phyloP scores from a whole-genome alignment of 2,888 invertebrate genomes.

The Sicus ferrugineus region DNA sequence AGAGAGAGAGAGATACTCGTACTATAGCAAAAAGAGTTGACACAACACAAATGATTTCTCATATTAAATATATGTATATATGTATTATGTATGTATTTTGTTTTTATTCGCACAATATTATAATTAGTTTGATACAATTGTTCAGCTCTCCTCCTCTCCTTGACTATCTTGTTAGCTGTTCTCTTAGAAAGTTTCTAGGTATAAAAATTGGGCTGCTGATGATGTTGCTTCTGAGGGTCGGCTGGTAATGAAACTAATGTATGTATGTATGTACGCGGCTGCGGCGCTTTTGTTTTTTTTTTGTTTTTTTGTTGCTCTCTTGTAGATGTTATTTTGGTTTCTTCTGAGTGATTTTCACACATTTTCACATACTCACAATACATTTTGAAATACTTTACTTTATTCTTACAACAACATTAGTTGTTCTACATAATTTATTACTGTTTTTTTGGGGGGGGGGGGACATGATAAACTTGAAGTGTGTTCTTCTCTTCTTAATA shows the following conservation, averaged over 20 bases:
- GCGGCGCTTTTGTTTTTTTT: background rate
- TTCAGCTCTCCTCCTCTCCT: background rate
- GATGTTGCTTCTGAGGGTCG: background rate
- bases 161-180: background rate
- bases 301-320: background rate
- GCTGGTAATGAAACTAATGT: no score
- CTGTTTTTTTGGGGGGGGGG: conserved; percentile 9
- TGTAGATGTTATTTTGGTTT: conserved; percentile 4
- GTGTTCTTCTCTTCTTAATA: conserved; percentile 41
- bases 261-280: background rate
- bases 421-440: conserved; percentile 30
- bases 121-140: no score
- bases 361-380: conserved; percentile 4
- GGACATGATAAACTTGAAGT: background rate
- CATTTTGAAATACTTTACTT: background rate
- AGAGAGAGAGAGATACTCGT: conserved; percentile 32
- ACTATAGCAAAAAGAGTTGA: conserved; percentile 46
- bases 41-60: conserved; percentile 44
- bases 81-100: conserved; percentile 33
- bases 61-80: conserved; percentile 39
- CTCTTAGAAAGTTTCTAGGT: background rate
- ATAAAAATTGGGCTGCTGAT: background rate
- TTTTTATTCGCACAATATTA: background rate
- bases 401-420: background rate
- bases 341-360: background rate